Conservation (phyloP, 1,140 invertebrate genomes). For the Drosophila ohnishii region DNA sequence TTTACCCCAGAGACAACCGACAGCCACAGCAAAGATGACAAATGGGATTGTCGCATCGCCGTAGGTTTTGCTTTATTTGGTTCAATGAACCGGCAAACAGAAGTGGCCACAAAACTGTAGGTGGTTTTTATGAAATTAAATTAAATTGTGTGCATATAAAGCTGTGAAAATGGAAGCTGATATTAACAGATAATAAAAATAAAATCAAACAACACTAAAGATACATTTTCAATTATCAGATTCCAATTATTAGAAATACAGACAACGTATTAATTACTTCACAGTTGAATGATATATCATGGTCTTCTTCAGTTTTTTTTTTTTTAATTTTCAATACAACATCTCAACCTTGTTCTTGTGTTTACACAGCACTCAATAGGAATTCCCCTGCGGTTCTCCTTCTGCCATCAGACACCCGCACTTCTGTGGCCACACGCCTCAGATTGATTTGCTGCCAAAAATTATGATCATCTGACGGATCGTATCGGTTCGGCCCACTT, state of each 20-base stretch:
- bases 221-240: not conserved
- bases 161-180: not conserved
- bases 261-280: not conserved
- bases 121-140: not conserved
- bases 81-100: conserved; percentile 42
- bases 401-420: conserved; percentile 40
- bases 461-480: conserved; percentile 29
- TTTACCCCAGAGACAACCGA: conserved; percentile 27
- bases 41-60: conserved; percentile 43
- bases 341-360: conserved; percentile 39
- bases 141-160: conserved; percentile 6
- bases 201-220: not conserved
- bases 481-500: conserved; percentile 41
- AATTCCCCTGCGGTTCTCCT: conserved; percentile 21
- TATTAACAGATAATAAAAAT: not conserved
- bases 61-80: conserved; percentile 39
- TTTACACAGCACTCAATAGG: conserved; percentile 25
- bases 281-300: conserved; percentile 28
- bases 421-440: conserved; percentile 56
- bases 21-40: conserved; percentile 34
- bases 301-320: conserved; percentile 9
- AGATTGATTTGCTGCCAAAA: conserved; percentile 67
- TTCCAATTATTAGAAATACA: not conserved
- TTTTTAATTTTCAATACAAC: not conserved
- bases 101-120: not conserved